Conservation (phyloP, 2,797 vertebrate genomes). For the Pantherophis alleghaniensis region DNA sequence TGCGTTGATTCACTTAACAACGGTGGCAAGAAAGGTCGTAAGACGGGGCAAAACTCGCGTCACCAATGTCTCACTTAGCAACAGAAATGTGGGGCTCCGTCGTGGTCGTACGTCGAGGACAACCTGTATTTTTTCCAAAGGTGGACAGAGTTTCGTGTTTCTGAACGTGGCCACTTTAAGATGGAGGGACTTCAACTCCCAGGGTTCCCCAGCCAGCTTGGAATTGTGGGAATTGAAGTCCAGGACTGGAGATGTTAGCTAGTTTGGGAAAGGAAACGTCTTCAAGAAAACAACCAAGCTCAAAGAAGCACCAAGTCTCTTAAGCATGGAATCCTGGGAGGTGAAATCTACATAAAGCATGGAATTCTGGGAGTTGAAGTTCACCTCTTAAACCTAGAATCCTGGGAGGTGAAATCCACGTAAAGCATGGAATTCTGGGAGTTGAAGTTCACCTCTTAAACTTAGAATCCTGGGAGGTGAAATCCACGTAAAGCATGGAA, state of each 20-base stretch:
- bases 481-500: accelerated
- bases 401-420: too few relatives aligned
- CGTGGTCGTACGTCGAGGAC: not conserved
- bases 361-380: too few relatives aligned
- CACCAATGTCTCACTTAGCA: not conserved
- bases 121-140: not conserved
- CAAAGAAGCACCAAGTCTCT: not conserved
- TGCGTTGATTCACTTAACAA: not conserved
- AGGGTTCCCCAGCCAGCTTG: not conserved
- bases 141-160: not conserved
- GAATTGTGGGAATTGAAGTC: not conserved
- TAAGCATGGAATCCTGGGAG: not conserved
- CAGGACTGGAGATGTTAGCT: not conserved
- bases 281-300: not conserved
- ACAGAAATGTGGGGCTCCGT: not conserved
- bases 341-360: too few relatives aligned
- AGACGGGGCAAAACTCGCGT: not conserved
- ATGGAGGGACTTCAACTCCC: not conserved
- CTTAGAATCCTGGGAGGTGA: too few relatives aligned
- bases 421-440: too few relatives aligned
- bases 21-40: not conserved
- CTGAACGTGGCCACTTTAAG: not conserved
- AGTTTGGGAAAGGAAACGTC: not conserved
- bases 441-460: too few relatives aligned
- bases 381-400: too few relatives aligned